Base-by-base conservation (phyloP, 2,113 vertebrate genomes). In the Chlorodrepanis virens region DNA sequence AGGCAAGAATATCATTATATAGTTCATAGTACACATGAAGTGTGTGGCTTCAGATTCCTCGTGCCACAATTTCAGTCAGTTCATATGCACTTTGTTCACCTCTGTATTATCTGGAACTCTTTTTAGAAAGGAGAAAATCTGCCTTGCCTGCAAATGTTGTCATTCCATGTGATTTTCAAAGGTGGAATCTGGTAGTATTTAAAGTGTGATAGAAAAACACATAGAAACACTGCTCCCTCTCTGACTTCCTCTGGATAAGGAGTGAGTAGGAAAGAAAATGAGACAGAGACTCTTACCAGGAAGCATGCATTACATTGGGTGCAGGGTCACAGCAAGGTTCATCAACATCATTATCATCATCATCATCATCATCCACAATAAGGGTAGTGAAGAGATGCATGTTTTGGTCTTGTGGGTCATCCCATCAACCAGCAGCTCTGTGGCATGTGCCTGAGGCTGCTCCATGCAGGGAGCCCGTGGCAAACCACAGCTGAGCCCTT, bases 401-500 rank as follows among this genome's bases (percentile, higher is more conserved):
- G 10, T 70, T 96, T 89, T 83, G 50, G 56, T 75, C 57, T 68
- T 76, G 70, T 65, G 61, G 47, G 42, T 81, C 54, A 57, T 44
- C 44, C 37, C 13, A 3, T 37, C 19, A 25, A 14, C 63, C 44
- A n/a, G 29, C 37, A 78, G 68, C 27, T 86, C 68, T 28, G 17
- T 16, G 23, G 59, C 8, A 9, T 35, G 39, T 69, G n/a, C 84
- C 71, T 60, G 71, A 77, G 87, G 75, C 70, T 54, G 20, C 47
- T 82, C 39, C 3, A 0, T n/a, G n/a, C 17, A 25, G 18, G 18
- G 35, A 92, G 22, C 52, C 44, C 0, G 0, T 37, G 10, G 65
- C 64, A 89, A 93, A 61, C 49, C 81, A 40, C 63, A 57, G 53
- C 12, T 53, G 29, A 91, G 54, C 39, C 54, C 59, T 80, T 18